phyloP scores from a whole-genome alignment of 2,113 vertebrate genomes.

The Catharus minimus region DNA sequence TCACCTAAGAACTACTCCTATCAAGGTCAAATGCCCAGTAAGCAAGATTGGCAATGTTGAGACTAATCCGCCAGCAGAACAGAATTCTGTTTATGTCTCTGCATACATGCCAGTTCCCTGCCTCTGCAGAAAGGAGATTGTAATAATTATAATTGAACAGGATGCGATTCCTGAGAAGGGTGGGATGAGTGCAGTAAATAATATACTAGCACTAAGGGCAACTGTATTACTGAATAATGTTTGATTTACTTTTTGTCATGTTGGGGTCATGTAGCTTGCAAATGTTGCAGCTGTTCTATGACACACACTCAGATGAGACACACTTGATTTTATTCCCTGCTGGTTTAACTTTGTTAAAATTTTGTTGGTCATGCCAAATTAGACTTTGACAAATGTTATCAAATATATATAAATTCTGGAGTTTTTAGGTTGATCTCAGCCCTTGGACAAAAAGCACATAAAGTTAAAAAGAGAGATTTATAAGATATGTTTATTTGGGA shows the following conservation, averaged over 20 bases:
- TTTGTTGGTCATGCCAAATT: conserved; percentile 29
- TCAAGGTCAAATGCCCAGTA: not conserved
- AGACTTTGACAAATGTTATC: conserved; percentile 1
- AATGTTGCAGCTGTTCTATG: not conserved
- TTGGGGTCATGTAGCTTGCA: not conserved
- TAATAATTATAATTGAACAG: not conserved
- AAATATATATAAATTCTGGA: not conserved
- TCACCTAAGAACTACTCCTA: not conserved
- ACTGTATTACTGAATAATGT: not conserved
- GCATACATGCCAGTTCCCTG: not conserved
- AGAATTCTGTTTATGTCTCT: not conserved
- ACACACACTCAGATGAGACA: not conserved
- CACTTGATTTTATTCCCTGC: conserved; percentile 17
- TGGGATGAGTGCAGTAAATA: not conserved
- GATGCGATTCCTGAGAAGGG: not conserved
- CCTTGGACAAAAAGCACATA: not conserved
- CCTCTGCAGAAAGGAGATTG: not conserved
- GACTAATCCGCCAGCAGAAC: not conserved
- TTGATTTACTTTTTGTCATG: not conserved
- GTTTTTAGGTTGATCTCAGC: not conserved
- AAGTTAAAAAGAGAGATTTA: not conserved
- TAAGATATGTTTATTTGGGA: not conserved
- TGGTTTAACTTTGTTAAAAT: not conserved
- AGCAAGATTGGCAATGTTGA: not conserved
- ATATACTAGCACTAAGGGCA: not conserved